A percentile compares a stretch with the other conserved stretches of the same genome.
These are phyloP conservation scores for Nebria brevicollis DNA, from an alignment of 2,888 invertebrate genomes.

Conservation along the genomic window DNA sequence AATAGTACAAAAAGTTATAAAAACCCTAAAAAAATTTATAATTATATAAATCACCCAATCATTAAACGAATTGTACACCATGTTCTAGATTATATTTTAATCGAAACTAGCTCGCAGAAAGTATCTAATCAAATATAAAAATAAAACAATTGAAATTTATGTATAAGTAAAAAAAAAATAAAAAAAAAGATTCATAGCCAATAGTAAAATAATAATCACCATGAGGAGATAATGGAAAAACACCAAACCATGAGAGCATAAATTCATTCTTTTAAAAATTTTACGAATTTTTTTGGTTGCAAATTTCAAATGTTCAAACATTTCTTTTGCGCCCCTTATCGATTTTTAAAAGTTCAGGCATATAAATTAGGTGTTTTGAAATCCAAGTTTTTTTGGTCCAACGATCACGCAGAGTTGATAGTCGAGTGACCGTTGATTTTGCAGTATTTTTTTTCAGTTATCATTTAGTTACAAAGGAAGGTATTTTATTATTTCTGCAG, in stretches of 20 bases:
- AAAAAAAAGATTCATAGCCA: conserved; percentile 13
- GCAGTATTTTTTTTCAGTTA: conserved; percentile 53
- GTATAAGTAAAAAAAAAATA: conserved; percentile 23
- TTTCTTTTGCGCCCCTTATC: conserved; percentile 47
- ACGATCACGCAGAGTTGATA: conserved; percentile 53
- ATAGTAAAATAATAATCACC: conserved; percentile 25
- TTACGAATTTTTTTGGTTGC: conserved; percentile 61
- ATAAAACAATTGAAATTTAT: conserved; percentile 21
- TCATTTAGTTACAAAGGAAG: conserved; percentile 59
- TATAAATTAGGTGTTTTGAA: conserved; percentile 60
- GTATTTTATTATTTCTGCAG: conserved; percentile 59
- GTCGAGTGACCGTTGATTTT: conserved; percentile 57
- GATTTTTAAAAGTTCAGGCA: conserved; percentile 46
- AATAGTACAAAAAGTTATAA: conserved; percentile 38
- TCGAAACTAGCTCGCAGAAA: conserved; percentile 15
- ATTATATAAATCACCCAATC: conserved; percentile 33
- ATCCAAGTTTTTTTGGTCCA: conserved; percentile 60
- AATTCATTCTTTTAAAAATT: conserved; percentile 54
- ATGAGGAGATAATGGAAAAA: conserved; percentile 37
- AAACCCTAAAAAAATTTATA: conserved; percentile 34
- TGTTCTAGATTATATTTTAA: conserved; percentile 34
- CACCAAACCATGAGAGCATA: conserved; percentile 44
- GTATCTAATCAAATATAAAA: conserved; percentile 25
- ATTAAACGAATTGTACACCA: conserved; percentile 43
- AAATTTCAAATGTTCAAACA: conserved; percentile 52